phyloP scores from a whole-genome alignment of 1,140 invertebrate species.

The Maconellicoccus hirsutus region DNA sequence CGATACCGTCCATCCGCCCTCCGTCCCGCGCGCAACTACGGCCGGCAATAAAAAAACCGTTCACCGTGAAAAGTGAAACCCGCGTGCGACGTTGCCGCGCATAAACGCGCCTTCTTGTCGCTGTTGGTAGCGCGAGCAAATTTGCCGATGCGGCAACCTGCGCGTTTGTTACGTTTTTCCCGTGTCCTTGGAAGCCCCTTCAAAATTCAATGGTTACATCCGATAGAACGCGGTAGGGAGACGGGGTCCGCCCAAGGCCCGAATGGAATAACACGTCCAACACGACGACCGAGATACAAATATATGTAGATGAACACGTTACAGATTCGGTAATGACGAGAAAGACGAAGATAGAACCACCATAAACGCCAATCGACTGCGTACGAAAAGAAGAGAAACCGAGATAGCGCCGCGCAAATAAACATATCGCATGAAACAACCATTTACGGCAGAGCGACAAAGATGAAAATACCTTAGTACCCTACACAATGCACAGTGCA shows the following conservation, averaged over 20 bases:
- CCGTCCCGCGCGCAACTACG: background rate
- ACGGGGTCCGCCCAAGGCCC: background rate
- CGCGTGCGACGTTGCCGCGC: background rate
- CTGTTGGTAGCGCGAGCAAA: no score
- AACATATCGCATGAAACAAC: no score
- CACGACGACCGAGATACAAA: no score
- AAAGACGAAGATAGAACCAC: no score
- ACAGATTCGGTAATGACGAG: no score
- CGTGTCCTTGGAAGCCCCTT: slow-evolving; percentile 17
- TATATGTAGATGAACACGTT: no score
- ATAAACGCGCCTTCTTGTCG: background rate
- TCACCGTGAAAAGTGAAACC: slow-evolving; percentile 20
- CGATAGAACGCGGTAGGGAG: background rate
- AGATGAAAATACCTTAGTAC: background rate
- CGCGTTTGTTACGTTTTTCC: background rate
- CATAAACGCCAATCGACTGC: no score
- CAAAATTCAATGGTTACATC: background rate
- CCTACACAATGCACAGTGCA: no score
- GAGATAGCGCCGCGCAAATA: no score
- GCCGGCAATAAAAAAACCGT: slow-evolving; percentile 9
- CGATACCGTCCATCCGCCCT: no score
- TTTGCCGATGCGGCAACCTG: no score
- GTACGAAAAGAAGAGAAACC: background rate
- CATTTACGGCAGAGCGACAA: background rate
- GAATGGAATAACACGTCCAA: background rate